These are phyloP conservation scores for Alviniconcha marisindica DNA, from an alignment of 1,140 invertebrate genomes.

Conservation along the genomic window DNA sequence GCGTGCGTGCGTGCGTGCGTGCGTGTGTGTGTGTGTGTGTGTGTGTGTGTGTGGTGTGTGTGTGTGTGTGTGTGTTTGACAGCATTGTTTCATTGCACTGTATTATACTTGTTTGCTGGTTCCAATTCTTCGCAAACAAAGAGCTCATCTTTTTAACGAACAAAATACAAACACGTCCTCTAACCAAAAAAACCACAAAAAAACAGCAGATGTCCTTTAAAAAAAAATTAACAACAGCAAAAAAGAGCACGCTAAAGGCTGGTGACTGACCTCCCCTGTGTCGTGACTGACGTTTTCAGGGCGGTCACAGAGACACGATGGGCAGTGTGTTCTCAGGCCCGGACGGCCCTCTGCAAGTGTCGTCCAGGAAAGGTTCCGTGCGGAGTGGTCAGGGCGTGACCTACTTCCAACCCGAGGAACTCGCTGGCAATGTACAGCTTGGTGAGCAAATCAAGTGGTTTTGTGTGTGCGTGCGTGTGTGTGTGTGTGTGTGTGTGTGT, in stretches of 20 bases:
- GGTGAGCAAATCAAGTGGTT: background rate
- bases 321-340: constrained; percentile 3
- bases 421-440: background rate
- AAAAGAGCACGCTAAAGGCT: no score
- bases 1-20: background rate
- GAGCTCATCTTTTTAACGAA: no score
- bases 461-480: constrained; percentile 12
- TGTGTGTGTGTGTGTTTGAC: no score
- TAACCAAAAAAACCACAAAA: no score
- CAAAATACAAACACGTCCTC: no score
- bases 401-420: constrained; percentile 18
- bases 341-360: constrained; percentile 21
- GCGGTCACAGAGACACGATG: background rate
- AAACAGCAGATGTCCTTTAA: no score
- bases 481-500: constrained; percentile 21
- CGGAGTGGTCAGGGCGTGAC: background rate
- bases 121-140: no score
- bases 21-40: constrained; percentile 2
- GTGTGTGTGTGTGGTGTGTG: background rate
- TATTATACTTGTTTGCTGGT: no score
- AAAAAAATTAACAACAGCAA: no score
- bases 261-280: no score
- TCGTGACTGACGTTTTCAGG: background rate
- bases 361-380: background rate
- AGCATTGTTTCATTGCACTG: no score